Conservation (phyloP, 1,140 invertebrate genomes). For the Matsumurasca onukii region DNA sequence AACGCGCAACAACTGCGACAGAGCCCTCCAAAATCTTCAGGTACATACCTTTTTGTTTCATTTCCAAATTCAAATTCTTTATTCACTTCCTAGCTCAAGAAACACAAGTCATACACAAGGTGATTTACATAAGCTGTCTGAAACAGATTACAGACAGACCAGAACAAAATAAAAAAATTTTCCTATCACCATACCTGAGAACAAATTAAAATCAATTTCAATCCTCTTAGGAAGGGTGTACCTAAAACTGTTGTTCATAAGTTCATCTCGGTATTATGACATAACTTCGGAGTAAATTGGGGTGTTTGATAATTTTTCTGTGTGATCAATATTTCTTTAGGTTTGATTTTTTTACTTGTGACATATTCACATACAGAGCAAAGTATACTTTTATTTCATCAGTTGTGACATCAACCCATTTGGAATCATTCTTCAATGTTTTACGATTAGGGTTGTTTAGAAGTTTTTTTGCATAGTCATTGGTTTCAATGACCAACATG, state of each 20-base stretch:
- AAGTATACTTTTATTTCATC: slow-evolving; percentile 6
- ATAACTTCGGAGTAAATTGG: not conserved
- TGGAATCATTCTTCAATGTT: not conserved
- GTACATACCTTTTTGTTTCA: no score
- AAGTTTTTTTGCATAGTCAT: slow-evolving; percentile 2
- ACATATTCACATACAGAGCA: not conserved
- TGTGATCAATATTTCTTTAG: not conserved
- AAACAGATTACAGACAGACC: no score
- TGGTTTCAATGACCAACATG: not conserved
- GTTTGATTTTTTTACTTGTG: not conserved
- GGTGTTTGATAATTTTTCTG: not conserved
- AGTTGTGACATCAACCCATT: not conserved
- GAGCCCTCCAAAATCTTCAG: slow-evolving; percentile 68
- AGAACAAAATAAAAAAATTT: no score
- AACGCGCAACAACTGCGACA: slow-evolving; percentile 71
- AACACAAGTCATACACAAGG: no score
- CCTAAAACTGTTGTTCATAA: no score
- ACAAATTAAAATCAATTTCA: no score
- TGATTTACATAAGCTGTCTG: no score
- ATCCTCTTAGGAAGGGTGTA: no score
- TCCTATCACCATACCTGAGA: no score
- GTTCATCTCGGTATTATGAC: no score
- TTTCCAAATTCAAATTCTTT: no score
- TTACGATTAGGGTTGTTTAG: not conserved
- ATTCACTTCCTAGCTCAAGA: no score